Evolutionary conservation across 1,140 invertebrate genomes (phyloP).

Genomic region (Neodiprion fabricii): DNA sequence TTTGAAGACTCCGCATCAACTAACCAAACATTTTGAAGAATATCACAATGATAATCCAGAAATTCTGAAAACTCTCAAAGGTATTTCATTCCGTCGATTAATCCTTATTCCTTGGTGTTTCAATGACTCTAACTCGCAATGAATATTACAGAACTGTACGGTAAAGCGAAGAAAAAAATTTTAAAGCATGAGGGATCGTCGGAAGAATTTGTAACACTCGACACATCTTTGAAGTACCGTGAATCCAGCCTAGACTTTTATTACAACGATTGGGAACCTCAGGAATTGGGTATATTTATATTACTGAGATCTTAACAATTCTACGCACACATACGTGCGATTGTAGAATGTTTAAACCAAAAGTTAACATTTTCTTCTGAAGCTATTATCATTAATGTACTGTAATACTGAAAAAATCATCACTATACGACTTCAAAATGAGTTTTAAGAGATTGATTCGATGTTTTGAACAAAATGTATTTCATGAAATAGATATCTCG

Average conservation of each 20-base stretch:
- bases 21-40: constrained; percentile 89
- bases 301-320: no score
- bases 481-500: not conserved
- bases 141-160: constrained; percentile 74
- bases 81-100: constrained; percentile 48
- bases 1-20: constrained; percentile 79
- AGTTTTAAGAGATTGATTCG: constrained; percentile 14
- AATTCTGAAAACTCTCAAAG: constrained; percentile 89
- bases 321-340: no score
- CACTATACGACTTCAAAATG: constrained; percentile 19
- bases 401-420: not conserved
- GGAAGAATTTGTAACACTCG: constrained; percentile 62
- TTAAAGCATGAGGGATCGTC: constrained; percentile 76
- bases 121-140: constrained; percentile 19
- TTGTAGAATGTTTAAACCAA: no score
- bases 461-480: constrained; percentile 17
- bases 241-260: constrained; percentile 48
- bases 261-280: constrained; percentile 62
- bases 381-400: no score
- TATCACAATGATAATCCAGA: constrained; percentile 89
- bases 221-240: constrained; percentile 37
- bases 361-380: no score
- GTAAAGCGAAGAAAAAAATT: constrained; percentile 89
- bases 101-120: constrained; percentile 21
- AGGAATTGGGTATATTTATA: constrained; percentile 64